A percentile compares a stretch with the other conserved stretches of the same genome.
Conservation (phyloP, 2,797 vertebrate genomes). For the Cynodonichthys magdalenae region DNA sequence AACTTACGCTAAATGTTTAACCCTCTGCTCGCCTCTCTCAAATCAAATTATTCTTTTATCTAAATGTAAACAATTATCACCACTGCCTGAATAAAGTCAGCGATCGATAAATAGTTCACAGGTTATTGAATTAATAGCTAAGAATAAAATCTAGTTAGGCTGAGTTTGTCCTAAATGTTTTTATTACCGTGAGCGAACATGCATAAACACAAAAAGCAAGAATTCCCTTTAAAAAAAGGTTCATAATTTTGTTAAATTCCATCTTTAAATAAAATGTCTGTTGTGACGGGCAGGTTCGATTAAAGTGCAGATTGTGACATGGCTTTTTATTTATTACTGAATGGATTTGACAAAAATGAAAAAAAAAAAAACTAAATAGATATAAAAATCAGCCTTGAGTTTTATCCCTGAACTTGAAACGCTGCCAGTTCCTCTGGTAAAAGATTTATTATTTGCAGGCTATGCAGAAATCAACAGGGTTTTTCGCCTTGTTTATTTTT, state of each 20-base stretch:
- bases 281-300: slow-evolving; percentile 5
- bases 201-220: no score
- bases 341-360: slow-evolving; percentile 1
- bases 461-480: slow-evolving; percentile 36
- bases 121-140: no score
- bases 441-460: slow-evolving; percentile 44
- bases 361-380: slow-evolving; percentile 3
- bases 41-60: no score
- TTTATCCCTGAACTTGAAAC: slow-evolving; percentile 21
- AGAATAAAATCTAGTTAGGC: no score
- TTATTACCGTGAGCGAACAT: no score
- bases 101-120: no score
- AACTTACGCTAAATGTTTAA: no score
- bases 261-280: slow-evolving; percentile 1
- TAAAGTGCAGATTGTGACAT: slow-evolving; percentile 4
- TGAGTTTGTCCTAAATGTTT: no score
- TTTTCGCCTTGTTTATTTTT: background rate
- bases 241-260: background rate
- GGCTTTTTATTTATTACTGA: background rate
- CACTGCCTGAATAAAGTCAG: no score
- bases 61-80: no score
- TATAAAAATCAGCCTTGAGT: slow-evolving; percentile 13
- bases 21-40: no score
- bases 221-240: no score
- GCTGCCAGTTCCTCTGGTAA: slow-evolving; percentile 19